Evolutionary conservation across 1,140 invertebrate genomes (phyloP).

Genomic region (Schlechtendalia chinensis): DNA sequence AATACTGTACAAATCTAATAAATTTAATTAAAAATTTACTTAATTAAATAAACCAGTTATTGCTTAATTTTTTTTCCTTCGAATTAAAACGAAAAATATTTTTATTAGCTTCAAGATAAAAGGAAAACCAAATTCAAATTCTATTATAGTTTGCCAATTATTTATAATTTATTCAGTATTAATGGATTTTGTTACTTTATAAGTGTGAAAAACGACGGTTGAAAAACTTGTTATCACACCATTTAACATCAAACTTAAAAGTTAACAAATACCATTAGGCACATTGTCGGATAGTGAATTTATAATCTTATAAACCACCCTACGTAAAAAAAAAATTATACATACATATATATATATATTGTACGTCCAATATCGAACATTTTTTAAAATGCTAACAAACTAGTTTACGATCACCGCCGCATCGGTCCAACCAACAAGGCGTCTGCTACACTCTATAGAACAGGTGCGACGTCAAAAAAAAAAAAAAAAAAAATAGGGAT

Average conservation of each 20-base stretch:
- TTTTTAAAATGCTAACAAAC: not conserved
- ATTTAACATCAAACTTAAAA: conserved; percentile 18
- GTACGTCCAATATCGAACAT: not conserved
- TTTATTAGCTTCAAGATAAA: not conserved
- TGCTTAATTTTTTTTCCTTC: no score
- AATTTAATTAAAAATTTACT: not conserved
- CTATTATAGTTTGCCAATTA: not conserved
- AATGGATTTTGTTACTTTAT: not conserved
- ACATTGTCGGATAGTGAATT: not conserved
- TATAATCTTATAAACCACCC: not conserved
- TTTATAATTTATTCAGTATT: not conserved
- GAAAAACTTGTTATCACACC: conserved; percentile 17
- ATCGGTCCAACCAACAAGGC: no score
- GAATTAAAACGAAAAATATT: not conserved
- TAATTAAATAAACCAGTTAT: not conserved
- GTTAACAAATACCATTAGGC: not conserved
- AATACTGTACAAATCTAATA: no score
- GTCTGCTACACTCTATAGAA: no score
- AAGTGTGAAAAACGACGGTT: not conserved
- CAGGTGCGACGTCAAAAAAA: no score
- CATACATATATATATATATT: not conserved
- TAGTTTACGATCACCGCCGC: not conserved
- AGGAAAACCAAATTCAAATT: not conserved
- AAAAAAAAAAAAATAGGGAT: no score
- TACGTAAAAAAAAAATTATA: not conserved